A percentile compares a stretch with the other conserved stretches of the same genome.
phyloP scores from a whole-genome alignment of 2,113 vertebrate genomes.

The Pelecanoides urinatrix region DNA sequence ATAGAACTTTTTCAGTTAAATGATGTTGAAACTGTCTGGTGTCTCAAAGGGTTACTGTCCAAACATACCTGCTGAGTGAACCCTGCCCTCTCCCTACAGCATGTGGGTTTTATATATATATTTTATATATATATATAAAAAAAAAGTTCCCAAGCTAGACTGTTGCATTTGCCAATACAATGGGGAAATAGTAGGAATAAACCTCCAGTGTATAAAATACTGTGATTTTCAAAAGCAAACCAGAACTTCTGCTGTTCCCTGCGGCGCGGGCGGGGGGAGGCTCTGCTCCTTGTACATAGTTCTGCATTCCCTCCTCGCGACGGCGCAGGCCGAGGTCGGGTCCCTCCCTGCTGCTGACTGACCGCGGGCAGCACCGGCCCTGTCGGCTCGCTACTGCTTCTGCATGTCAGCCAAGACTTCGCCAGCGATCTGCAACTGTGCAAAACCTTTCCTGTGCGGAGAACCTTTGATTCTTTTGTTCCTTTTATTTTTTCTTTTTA shows the following conservation, averaged over 20 bases:
- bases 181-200: constrained; percentile 12
- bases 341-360: constrained; percentile 51
- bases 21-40: background rate
- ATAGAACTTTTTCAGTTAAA: background rate
- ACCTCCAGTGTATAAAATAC: constrained; percentile 11
- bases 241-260: background rate
- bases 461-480: background rate
- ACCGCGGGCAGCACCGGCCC: constrained; percentile 47
- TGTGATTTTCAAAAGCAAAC: constrained; percentile 21
- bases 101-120: background rate
- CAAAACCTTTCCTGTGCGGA: background rate
- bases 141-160: constrained; percentile 12
- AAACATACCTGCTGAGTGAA: background rate
- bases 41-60: background rate
- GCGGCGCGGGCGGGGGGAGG: constrained; percentile 12
- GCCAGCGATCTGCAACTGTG: constrained; percentile 1
- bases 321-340: constrained; percentile 37
- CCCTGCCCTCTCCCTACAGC: background rate
- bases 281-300: constrained; percentile 66
- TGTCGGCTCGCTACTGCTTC: constrained; percentile 75
- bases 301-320: too few species aligned
- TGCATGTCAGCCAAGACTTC: constrained; percentile 74
- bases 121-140: background rate
- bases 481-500: background rate
- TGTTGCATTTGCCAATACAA: constrained; percentile 62